Conservation (phyloP, 2,113 vertebrate species). For the Oncorhynchus clarkii region DNA sequence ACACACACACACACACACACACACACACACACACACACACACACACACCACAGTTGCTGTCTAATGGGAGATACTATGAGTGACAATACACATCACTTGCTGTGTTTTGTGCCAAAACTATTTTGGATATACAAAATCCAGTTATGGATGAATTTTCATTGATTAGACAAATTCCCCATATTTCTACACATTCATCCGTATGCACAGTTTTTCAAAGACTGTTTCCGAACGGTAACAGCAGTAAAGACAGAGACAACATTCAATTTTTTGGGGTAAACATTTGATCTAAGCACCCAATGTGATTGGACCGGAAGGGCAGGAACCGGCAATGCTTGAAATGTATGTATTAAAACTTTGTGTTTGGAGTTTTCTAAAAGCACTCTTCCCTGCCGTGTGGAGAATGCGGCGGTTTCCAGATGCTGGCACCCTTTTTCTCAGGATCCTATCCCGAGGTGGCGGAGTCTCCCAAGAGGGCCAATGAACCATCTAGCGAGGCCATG, state of each 20-base stretch:
- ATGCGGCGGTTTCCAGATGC: conserved; percentile 74
- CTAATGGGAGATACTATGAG: neutral
- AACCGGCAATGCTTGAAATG: conserved; percentile 80
- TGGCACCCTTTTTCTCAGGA: conserved; percentile 72
- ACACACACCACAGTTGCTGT: neutral
- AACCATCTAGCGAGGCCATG: conserved; percentile 52
- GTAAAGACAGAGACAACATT: conserved; percentile 39
- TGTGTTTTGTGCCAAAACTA: neutral
- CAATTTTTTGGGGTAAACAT: conserved; percentile 49
- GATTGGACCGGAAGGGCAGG: conserved; percentile 77
- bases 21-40: too few relatives aligned
- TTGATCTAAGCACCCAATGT: conserved; percentile 63
- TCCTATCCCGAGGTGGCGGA: conserved; percentile 67
- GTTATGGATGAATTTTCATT: neutral
- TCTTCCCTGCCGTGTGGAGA: conserved; percentile 79
- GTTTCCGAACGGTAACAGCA: conserved; percentile 43
- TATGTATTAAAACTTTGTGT: conserved; percentile 80
- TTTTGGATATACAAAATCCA: neutral
- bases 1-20: neutral
- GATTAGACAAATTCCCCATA: neutral
- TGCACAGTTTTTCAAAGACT: conserved; percentile 13
- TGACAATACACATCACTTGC: neutral
- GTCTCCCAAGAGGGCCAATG: conserved; percentile 69
- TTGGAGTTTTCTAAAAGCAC: conserved; percentile 68
- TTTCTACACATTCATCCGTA: conserved; percentile 2